Evolutionary conservation across 1,140 invertebrate genomes (phyloP).

Genomic region (Goniozus legneri): DNA sequence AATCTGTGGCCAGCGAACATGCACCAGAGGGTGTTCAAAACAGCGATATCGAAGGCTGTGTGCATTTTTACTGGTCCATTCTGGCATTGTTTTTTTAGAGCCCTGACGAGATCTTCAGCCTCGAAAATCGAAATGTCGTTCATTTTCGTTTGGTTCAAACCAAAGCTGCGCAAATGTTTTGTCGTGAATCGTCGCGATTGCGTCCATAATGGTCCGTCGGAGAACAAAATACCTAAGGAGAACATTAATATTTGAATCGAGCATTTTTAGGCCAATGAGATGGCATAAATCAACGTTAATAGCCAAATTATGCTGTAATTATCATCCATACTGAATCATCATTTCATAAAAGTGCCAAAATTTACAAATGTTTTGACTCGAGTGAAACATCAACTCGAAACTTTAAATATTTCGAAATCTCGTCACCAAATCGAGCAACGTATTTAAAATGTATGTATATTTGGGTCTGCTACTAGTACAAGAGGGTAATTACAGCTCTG

Average conservation of each 20-base stretch:
- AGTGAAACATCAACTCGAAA: too few species aligned
- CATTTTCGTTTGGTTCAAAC: constrained; percentile 61
- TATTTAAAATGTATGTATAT: too few species aligned
- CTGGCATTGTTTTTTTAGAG: constrained; percentile 30
- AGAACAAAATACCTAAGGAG: constrained; percentile 61
- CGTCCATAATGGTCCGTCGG: constrained; percentile 61
- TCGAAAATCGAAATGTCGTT: constrained; percentile 59
- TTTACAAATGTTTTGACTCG: too few species aligned
- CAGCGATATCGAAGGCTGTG: constrained; percentile 58
- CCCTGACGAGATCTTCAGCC: constrained; percentile 52
- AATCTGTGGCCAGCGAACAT: constrained; percentile 67
- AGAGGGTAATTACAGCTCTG: too few species aligned
- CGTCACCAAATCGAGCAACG: too few species aligned
- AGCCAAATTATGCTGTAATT: too few species aligned
- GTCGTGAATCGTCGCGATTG: constrained; percentile 61
- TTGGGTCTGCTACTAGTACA: too few species aligned
- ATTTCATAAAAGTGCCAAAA: too few species aligned
- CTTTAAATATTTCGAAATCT: too few species aligned
- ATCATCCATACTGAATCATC: too few species aligned
- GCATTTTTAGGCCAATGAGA: too few species aligned
- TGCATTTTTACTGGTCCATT: constrained; percentile 51
- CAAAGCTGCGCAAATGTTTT: constrained; percentile 60
- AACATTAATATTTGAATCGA: not conserved
- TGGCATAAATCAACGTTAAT: too few species aligned
- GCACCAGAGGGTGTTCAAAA: constrained; percentile 71